These are phyloP conservation scores for Drosophila paramelanica DNA, from an alignment of 2,888 invertebrate genomes.

Conservation along the genomic window DNA sequence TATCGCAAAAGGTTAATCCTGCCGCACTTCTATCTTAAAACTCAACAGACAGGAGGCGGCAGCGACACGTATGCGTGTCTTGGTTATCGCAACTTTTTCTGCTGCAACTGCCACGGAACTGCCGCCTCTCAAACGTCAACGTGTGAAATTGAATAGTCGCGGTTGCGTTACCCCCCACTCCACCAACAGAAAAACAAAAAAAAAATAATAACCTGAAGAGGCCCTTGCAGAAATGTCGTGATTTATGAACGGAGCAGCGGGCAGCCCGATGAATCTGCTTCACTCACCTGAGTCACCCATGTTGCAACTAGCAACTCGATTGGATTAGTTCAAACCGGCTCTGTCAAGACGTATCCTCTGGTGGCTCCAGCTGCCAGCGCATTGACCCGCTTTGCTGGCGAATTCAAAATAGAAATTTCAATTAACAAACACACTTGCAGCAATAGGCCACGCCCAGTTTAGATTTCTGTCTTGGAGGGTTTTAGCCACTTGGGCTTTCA, in stretches of 20 bases:
- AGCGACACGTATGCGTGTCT: constrained; percentile 51
- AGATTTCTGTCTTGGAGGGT: constrained; percentile 23
- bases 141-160: constrained; percentile 74
- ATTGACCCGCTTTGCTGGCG: constrained; percentile 50
- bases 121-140: constrained; percentile 62
- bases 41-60: constrained; percentile 12
- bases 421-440: constrained; percentile 47
- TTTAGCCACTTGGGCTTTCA: constrained; percentile 57
- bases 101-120: constrained; percentile 56
- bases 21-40: constrained; percentile 59
- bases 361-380: constrained; percentile 37
- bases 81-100: constrained; percentile 60
- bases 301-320: constrained; percentile 31
- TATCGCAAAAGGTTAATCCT: constrained; percentile 47
- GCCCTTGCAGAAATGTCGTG: constrained; percentile 31
- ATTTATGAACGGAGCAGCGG: constrained; percentile 42
- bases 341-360: constrained; percentile 37
- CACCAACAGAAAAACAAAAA: not conserved
- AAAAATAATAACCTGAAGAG: not conserved
- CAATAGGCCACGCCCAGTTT: constrained; percentile 23
- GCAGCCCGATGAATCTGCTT: constrained; percentile 12
- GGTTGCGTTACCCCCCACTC: constrained; percentile 60
- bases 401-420: constrained; percentile 75
- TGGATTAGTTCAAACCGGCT: constrained; percentile 36
- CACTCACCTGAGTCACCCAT: constrained; percentile 84